Evolutionary conservation across 1,140 invertebrate genomes (phyloP), one percentile per base, ranked within the genome.

Genomic region (Bombus difficillimus): DNA sequence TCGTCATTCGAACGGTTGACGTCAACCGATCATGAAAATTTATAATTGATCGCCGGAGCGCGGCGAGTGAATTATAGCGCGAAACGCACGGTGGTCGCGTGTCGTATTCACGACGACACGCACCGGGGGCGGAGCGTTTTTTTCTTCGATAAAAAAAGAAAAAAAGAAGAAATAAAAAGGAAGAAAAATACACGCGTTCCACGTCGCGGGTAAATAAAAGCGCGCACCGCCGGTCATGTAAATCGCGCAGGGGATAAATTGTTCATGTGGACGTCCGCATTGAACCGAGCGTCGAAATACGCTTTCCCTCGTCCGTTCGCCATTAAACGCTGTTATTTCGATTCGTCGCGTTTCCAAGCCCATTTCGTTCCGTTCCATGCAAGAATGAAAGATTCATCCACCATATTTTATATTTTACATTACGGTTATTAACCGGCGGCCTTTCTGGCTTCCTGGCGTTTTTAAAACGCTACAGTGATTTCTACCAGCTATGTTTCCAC

Each of bases 11-110:
- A 37, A 22, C 37, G n/a, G 47, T 82, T 83, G 81, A 83, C 81
- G 81, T 83, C 81, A 76, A 28, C 34, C 59, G 59, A 75, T 83
- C 72, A 47, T 83, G 57, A 76, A 83, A 83, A 83, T 76, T 64
- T 83, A 83, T 76, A 83, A 83, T 83, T 83, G 72, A 66, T 53
- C 73, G 64, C 15, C 25, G 59, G n/a, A 28, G 57, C 28, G 47
- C 18, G 6, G 47, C 34, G 22, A n/a, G 72, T 76, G 81, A 83
- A 76, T 82, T 82, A 74, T 53, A 66, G 41, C 71, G 71, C 39
- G 71, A 64, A 75, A 53, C 57, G 4, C 74, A 32, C 72, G 8
- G 41, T 74, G 34, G 81, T 66, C 81, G 73, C 32, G 72, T 75
- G 81, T 75, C 47, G 80, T 18, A 28, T 81, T 62, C 43, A 43